phyloP scores from a whole-genome alignment of 1,140 invertebrate genomes.

The Laodelphax striatellus region DNA sequence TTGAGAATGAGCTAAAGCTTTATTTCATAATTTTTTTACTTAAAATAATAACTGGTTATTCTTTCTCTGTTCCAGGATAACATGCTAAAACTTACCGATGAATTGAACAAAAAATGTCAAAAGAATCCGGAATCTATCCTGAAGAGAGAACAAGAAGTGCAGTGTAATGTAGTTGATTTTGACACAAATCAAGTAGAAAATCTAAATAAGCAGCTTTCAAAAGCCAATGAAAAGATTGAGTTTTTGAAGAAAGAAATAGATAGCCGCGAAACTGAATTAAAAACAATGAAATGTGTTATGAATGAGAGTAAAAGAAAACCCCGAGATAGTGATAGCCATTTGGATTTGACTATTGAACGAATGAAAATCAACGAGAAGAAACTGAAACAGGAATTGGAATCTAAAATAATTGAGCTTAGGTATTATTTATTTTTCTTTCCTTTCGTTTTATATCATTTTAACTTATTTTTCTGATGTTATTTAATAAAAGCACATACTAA shows the following conservation, averaged over 20 bases:
- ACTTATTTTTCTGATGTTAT: background rate
- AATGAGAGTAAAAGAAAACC: conserved; percentile 29
- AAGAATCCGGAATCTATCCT: no score
- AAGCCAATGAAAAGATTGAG: background rate
- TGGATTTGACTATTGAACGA: background rate
- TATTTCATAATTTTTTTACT: no score
- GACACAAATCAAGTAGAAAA: no score
- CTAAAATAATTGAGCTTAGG: conserved; percentile 29
- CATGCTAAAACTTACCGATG: no score
- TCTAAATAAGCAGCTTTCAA: background rate
- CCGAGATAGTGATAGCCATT: conserved; percentile 20
- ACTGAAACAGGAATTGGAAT: conserved; percentile 28
- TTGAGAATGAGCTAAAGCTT: no score
- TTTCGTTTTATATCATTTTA: conserved; percentile 5
- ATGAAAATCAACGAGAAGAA: conserved; percentile 30
- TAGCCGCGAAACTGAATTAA: conserved; percentile 2
- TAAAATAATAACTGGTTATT: no score
- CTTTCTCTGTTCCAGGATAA: no score
- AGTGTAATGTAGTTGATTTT: no score
- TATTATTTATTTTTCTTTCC: conserved; percentile 13
- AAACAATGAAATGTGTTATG: conserved; percentile 22
- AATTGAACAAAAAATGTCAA: no score
- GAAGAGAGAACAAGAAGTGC: no score
- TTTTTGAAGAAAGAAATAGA: conserved; percentile 2
- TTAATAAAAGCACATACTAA: no score